Evolutionary conservation across 2,113 vertebrate genomes (phyloP).

Genomic region (Gobiocypris rarus): DNA sequence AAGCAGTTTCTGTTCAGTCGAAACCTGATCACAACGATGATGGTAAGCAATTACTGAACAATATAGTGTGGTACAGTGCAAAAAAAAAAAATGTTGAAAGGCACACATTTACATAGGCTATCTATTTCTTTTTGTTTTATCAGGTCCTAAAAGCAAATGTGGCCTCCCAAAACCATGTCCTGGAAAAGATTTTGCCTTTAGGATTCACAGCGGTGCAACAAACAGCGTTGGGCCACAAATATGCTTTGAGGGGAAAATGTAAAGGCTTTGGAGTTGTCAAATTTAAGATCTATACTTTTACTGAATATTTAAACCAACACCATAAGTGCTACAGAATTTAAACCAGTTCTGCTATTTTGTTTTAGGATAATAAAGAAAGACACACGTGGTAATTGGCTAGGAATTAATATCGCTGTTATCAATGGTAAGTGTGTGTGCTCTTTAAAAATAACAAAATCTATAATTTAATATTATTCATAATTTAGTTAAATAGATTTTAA

Average conservation of each 20-base stretch:
- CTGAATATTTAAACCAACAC: not conserved
- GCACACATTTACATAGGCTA: not conserved
- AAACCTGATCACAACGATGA: not conserved
- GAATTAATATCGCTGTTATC: conserved; percentile 85
- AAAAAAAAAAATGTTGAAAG: not conserved
- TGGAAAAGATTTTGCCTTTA: conserved; percentile 85
- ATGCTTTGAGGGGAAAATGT: conserved; percentile 86
- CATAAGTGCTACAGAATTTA: not conserved
- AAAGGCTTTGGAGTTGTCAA: conserved; percentile 60
- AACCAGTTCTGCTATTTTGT: not conserved
- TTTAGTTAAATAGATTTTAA: no score
- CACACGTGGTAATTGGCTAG: conserved; percentile 82
- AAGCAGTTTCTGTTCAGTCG: not conserved
- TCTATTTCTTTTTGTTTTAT: not conserved
- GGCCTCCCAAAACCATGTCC: conserved; percentile 79
- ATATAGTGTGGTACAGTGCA: not conserved
- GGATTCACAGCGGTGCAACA: conserved; percentile 87
- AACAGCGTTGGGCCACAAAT: conserved; percentile 86
- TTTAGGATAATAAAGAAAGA: conserved; percentile 82
- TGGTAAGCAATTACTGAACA: not conserved
- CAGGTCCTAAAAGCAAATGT: conserved; percentile 82
- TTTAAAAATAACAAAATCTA: not conserved
- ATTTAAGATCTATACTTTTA: not conserved
- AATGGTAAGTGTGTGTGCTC: conserved; percentile 78
- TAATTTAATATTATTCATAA: no score